Percentiles rank a stretch among this genome's conserved stretches.
Evolutionary conservation across 2,113 vertebrate genomes (phyloP).

Genomic region (Tonatia bakeri): DNA sequence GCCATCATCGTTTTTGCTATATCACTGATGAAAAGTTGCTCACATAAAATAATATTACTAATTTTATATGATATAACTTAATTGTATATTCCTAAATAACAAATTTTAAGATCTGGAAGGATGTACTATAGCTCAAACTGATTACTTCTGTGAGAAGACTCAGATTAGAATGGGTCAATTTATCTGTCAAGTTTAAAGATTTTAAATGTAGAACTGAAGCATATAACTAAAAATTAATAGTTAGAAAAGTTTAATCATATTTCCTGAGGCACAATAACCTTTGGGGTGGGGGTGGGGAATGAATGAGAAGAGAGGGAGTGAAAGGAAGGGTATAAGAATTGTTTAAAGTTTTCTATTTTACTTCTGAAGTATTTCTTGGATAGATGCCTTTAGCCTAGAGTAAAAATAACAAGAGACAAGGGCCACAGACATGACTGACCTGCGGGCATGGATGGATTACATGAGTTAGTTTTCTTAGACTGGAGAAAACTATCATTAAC

Average conservation of each 20-base stretch:
- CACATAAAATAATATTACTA: not conserved
- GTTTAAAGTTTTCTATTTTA: not conserved
- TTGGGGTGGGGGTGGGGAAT: not conserved
- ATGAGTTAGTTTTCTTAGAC: not conserved
- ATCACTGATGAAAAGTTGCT: not conserved
- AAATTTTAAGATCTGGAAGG: not conserved
- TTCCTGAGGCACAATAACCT: not conserved
- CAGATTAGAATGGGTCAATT: not conserved
- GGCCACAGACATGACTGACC: not conserved
- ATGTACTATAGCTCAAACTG: not conserved
- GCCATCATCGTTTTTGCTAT: not conserved
- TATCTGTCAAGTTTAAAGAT: not conserved
- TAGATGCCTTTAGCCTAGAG: not conserved
- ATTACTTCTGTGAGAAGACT: not conserved
- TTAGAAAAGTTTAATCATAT: not conserved
- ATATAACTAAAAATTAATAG: not conserved
- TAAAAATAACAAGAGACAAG: not conserved
- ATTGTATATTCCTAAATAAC: not conserved
- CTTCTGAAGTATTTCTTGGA: conserved; percentile 8
- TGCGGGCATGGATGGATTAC: not conserved
- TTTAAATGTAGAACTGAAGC: not conserved
- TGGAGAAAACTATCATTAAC: not conserved
- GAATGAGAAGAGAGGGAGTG: not conserved
- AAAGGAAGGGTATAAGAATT: not conserved
- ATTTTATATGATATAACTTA: not conserved